A percentile compares a stretch with the other conserved stretches of the same genome.
Evolutionary conservation across 2,113 vertebrate genomes (phyloP).

Genomic region (Dinomys branickii): DNA sequence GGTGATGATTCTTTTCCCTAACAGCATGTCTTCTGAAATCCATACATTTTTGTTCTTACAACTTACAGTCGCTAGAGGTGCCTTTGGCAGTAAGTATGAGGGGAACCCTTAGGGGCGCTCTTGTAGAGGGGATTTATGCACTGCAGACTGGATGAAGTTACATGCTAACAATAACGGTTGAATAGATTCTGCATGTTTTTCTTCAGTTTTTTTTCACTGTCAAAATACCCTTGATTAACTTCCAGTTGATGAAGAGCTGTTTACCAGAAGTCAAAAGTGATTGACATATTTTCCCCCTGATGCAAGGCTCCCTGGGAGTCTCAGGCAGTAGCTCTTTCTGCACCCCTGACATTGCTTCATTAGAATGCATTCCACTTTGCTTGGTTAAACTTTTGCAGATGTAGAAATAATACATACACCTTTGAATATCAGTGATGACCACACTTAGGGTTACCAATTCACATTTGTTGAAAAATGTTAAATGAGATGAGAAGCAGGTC

Average conservation of each 20-base stretch:
- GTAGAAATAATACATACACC: background rate
- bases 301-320: background rate
- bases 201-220: background rate
- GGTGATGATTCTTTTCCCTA: background rate
- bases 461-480: background rate
- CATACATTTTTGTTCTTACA: conserved; percentile 8
- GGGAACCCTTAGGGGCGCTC: background rate
- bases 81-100: background rate
- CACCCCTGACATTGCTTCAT: background rate
- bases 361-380: background rate
- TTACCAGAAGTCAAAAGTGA: background rate
- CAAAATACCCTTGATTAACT: background rate
- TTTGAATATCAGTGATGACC: background rate
- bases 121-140: background rate
- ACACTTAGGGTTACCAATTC: background rate
- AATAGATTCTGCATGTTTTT: background rate
- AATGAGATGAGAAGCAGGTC: background rate
- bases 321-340: background rate
- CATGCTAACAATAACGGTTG: background rate
- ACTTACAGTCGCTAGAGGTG: background rate
- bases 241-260: background rate
- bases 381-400: background rate
- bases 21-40: background rate
- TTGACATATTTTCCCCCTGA: background rate
- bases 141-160: background rate